A percentile compares a stretch with the other conserved stretches of the same genome.
Conservation (phyloP, 2,888 invertebrate species). For the Euplexia lucipara region DNA sequence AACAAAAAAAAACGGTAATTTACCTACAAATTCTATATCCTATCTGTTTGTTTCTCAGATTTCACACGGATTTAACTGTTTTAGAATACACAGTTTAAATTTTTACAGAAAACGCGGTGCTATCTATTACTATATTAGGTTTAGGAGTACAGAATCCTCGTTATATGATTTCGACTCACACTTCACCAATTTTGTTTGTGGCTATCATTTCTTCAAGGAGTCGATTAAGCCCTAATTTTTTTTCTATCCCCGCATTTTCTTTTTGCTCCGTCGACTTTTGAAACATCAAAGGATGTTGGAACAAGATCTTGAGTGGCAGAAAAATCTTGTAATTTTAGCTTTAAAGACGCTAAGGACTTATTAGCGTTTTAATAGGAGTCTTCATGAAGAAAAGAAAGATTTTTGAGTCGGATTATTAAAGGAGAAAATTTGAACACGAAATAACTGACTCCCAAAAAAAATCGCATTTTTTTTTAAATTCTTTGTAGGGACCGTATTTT, state of each 20-base stretch:
- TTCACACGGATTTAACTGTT: too few relatives aligned
- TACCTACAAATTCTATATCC: too few relatives aligned
- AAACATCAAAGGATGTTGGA: conserved; percentile 44
- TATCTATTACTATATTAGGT: too few relatives aligned
- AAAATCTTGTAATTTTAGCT: conserved; percentile 48
- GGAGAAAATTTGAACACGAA: background rate
- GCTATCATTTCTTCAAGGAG: conserved; percentile 10
- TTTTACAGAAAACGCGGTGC: too few relatives aligned
- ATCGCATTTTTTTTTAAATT: too few relatives aligned
- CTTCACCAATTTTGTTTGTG: background rate
- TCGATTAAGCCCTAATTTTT: background rate
- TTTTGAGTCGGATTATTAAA: conserved; percentile 13
- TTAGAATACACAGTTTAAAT: too few relatives aligned
- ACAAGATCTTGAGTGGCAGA: conserved; percentile 19
- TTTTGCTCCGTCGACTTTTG: background rate
- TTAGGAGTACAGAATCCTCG: background rate
- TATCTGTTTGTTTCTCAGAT: too few relatives aligned
- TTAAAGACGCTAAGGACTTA: conserved; percentile 24
- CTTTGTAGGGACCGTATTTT: too few relatives aligned
- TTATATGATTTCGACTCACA: background rate
- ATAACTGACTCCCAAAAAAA: too few relatives aligned
- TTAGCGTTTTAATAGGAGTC: conserved; percentile 21
- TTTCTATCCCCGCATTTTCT: conserved; percentile 6
- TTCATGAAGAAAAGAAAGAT: conserved; percentile 24
- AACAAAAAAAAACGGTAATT: too few relatives aligned